Conservation (phyloP, 37 sponge, comb jelly and placozoan genomes). For the Crambe crambe region DNA sequence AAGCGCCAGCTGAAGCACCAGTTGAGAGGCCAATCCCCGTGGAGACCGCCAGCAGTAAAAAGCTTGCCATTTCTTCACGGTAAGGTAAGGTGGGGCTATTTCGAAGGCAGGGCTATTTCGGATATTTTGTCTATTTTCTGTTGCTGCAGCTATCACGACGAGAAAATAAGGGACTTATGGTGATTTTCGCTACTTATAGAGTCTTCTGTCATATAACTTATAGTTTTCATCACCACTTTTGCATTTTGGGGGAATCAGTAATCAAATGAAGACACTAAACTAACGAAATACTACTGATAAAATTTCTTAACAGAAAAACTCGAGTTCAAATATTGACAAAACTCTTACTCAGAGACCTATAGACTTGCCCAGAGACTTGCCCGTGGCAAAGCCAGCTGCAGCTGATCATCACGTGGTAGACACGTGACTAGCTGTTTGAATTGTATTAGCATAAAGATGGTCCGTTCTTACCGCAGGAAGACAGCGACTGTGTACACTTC, state of each 20-base stretch:
- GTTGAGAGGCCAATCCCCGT: constrained; percentile 25
- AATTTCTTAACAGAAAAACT: background rate
- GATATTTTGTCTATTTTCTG: background rate
- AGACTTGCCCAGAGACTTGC: background rate
- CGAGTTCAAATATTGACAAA: background rate
- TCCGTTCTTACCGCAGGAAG: background rate
- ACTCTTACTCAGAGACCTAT: background rate
- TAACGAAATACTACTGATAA: background rate
- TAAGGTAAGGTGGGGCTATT: background rate
- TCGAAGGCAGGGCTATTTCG: background rate
- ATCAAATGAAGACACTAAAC: background rate
- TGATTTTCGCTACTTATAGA: background rate
- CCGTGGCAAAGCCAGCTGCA: background rate
- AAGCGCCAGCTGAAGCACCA: background rate
- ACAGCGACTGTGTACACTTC: background rate
- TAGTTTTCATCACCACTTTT: background rate
- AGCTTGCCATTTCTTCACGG: constrained; percentile 31
- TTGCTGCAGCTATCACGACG: background rate
- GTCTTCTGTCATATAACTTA: background rate
- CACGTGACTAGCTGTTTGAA: background rate
- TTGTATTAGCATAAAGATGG: background rate
- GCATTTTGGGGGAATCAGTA: background rate
- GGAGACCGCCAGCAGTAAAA: constrained; percentile 25
- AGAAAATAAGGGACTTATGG: background rate
- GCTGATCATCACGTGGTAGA: background rate